phyloP scores from a whole-genome alignment of 2,113 vertebrate genomes.

The Ariopsis seemanni region DNA sequence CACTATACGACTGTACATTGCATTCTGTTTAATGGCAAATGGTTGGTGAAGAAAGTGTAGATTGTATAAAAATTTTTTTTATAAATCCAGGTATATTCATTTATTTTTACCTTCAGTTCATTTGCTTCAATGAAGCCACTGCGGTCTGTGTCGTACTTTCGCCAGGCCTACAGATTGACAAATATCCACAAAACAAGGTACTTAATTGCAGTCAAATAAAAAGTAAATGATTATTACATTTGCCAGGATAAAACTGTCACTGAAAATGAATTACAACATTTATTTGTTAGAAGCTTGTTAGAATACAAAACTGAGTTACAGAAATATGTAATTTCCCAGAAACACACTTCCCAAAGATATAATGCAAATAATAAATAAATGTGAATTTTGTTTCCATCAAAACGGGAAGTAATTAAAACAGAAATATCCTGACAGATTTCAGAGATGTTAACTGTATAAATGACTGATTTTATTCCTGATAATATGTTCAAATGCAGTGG shows the following conservation, averaged over 20 bases:
- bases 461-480: neutral
- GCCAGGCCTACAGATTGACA: conserved; percentile 80
- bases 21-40: neutral
- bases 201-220: neutral
- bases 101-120: conserved; percentile 87
- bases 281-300: neutral
- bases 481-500: neutral
- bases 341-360: neutral
- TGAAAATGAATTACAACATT: neutral
- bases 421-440: neutral
- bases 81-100: neutral
- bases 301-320: neutral
- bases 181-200: conserved; percentile 35
- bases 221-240: neutral
- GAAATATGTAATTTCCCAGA: neutral
- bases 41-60: neutral
- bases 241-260: neutral
- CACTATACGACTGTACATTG: neutral
- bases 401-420: neutral
- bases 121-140: conserved; percentile 97
- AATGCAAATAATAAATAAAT: neutral
- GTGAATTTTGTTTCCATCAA: neutral
- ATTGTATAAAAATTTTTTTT: neutral
- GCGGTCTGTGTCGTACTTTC: conserved; percentile 92
- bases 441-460: neutral